Evolutionary conservation across 1,140 invertebrate genomes (phyloP), one percentile per base, ranked within the genome.

Genomic region (Ptiloglossa arizonensis): DNA sequence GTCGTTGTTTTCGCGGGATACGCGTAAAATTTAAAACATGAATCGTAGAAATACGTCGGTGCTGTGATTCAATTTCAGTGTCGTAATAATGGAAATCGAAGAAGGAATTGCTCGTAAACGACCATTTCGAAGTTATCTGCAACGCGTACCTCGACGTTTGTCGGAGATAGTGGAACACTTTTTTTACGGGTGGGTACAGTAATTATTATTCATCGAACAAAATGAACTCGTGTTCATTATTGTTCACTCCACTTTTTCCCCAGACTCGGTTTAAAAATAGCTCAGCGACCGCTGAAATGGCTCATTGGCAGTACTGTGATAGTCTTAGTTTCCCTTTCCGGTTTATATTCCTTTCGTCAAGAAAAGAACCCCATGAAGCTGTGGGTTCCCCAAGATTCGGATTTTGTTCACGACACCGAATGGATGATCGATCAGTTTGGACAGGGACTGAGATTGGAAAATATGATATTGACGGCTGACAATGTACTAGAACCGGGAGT

Each of bases 401-500:
- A 95, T 74, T 96, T 96, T 89, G 93, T 94, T 48, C 87, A 87
- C 77, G 95, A 96, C 75, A 95, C 95, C 8, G 94, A 96, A 73
- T 96, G 96, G 95, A 93, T 96, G 52, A 94, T 95, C 85, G 90
- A 93, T n/a, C 94, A 94, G 75, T 96, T 95, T 90, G 93, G 94
- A 67, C 94, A 94, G 56, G 95, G 94, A 27, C 93, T 95, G 81
- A 91, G 95, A 73, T 83, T 94, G 17, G 94, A 96, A 89, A 93
- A 89, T 59, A 88, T 95, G 15, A 92, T 96, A 76, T 89, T 96
- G 44, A 94, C 94, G 29, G 95, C 94, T 32, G 93, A 95, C 32
- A 94, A 96, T 93, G 93, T 97, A 38, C 90, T 96, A 46, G 92
- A 94, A 57, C 94, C 95, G 22, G 74, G 93, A 79, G 93, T 91